Evolutionary conservation across 2,113 vertebrate species (phyloP), one percentile per base, ranked within the genome.

Genomic region (Strigops habroptila): DNA sequence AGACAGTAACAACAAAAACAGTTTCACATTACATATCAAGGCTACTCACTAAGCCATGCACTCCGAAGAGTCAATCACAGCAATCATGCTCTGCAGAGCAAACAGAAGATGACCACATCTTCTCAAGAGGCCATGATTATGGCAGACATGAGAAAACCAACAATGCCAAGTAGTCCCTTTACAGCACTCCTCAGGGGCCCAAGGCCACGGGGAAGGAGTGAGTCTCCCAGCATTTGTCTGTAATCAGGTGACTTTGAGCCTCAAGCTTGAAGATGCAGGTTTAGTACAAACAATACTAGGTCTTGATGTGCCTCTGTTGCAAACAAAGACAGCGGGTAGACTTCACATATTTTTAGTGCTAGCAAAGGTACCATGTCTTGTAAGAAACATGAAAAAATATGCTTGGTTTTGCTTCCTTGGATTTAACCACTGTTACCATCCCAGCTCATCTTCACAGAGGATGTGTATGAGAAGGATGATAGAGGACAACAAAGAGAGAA

Each of bases 401-500:
- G 8, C 24, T 44, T 44, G 16, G 12, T 23, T 88, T 52, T 48
- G 24, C 65, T 74, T 69, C 35, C 23, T 78, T 59, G 41, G 63
- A 70, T 76, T 70, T 44, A 65, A 85, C 25, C 12, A 17, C 33
- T 63, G 22, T 64, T 63, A 48, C 5, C 44, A 51, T 39, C 28
- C 79, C 44, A n/a, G 27, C 16, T 80, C 18, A 27, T 93, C 48
- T 55, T 76, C 62, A 85, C 63, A 71, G 17, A 84, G 14, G 27
- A n/a, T 1, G 1, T 19, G 10, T 0, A 1, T 2, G 2, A 94
- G 33, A 79, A 7, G 13, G 35, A 79, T 4, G 0, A 60, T 4
- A 43, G 24, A 69, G 65, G 51, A 68, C 30, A 78, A 31, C 1
- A 48, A 14, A 63, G 46, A 82, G 22, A 37, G 37, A 84, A 68